Base-by-base conservation (phyloP, 2,888 invertebrate genomes). In the Seira musarum region DNA sequence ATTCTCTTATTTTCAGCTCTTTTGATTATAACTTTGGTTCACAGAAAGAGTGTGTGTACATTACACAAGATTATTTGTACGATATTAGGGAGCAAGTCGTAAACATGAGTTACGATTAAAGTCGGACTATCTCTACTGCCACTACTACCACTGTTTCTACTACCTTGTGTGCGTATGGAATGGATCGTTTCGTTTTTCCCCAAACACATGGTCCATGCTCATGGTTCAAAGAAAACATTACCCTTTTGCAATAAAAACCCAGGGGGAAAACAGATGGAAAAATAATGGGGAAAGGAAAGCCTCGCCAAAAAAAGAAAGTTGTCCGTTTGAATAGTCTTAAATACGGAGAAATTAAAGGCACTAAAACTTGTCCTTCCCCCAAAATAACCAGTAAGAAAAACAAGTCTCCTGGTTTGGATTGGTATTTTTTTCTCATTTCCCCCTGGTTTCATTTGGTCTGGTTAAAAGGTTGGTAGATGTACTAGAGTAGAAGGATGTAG, bases 281-380 rank as follows among this genome's bases (percentile, higher is more conserved):
- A 22, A 64, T 6, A 17, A 46, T 64, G 71, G 71, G 71, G 46
- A 64, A 64, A 63, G 63, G 71, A 64, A 17, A 46, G 8, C n/a
- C n/a, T 53, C 15, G 25, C n/a, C 46, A 22, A 19, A 71, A 63
- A 21, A 5, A 13, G 69, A 1, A 46, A 17, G n/a, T 22, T 13
- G n/a, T 22, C 61, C 19, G 13, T 21, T 64, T 25, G 2, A 65
- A 35, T 65, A n/a, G 65, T 17, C 24, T n/a, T n/a, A 65, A 13
- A 40, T 19, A 35, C 13, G 40, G 17, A 63, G 46, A 13, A 30
- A 30, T 25, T 30, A 30, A 65, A n/a, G n/a, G n/a, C 10, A 49
- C 8, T 67, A 21, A 49, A 35, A n/a, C 21, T 22, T 67, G 13
- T 17, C 49, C 15, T 66, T 66, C 40, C 21, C 21, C 40, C 64